A percentile compares a stretch with the other conserved stretches of the same genome.
These are phyloP conservation scores for Megalurothrips usitatus DNA, from an alignment of 2,888 invertebrate species.

Conservation along the genomic window DNA sequence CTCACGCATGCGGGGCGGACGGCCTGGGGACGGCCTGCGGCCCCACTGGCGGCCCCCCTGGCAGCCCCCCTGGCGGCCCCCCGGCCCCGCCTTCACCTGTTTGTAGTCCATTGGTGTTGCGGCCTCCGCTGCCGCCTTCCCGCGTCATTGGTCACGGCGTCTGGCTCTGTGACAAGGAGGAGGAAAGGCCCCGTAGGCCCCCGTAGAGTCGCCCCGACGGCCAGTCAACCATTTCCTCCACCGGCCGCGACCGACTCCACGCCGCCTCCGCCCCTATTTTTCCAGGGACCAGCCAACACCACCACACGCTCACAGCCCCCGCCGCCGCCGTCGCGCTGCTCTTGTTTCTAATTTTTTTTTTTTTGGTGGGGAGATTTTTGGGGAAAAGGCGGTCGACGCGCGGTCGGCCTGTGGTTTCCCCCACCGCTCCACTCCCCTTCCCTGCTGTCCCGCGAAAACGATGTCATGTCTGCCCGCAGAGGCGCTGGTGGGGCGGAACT, in stretches of 20 bases:
- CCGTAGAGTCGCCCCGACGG: background rate
- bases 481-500: too few relatives aligned
- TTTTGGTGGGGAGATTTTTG: background rate
- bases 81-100: background rate
- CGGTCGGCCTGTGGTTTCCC: background rate
- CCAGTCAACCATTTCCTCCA: background rate
- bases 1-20: background rate
- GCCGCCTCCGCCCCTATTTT: background rate
- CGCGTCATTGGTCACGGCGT: slow-evolving; percentile 14
- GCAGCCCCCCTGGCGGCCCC: too few relatives aligned
- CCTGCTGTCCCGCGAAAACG: too few relatives aligned
- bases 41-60: too few relatives aligned
- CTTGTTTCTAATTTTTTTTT: background rate
- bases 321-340: background rate
- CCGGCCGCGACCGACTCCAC: background rate
- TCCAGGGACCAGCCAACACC: background rate
- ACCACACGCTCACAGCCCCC: background rate
- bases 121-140: background rate
- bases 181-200: background rate
- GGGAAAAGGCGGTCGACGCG: background rate
- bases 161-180: background rate
- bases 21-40: too few relatives aligned
- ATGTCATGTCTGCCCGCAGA: too few relatives aligned
- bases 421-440: background rate
- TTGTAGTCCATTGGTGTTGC: background rate